Percentiles rank a stretch among this genome's conserved stretches.
phyloP scores from a whole-genome alignment of 2,888 invertebrate genomes.

The Hemithea aestivaria region DNA sequence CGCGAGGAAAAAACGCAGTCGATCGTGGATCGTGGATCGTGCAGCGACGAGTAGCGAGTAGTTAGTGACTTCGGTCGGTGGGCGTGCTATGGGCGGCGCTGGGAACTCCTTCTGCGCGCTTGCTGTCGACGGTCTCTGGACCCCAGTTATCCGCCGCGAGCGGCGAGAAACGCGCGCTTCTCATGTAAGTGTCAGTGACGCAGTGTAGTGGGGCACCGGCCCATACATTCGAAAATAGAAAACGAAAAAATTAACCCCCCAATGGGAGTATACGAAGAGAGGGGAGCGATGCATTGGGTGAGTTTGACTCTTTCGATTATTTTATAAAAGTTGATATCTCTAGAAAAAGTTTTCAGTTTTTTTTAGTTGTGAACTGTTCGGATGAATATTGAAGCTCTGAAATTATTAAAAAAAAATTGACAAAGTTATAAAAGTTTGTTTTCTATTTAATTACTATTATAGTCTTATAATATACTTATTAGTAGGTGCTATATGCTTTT shows the following conservation, averaged over 20 bases:
- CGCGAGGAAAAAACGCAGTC: no score
- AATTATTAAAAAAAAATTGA: no score
- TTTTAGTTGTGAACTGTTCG: constrained; percentile 6
- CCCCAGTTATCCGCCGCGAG: constrained; percentile 51
- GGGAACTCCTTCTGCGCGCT: constrained; percentile 25
- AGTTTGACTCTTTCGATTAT: constrained; percentile 44
- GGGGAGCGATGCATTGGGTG: constrained; percentile 95
- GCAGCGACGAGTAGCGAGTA: no score
- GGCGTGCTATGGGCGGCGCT: constrained; percentile 38
- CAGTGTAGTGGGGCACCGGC: constrained; percentile 73
- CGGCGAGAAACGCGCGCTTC: constrained; percentile 57
- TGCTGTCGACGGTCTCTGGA: constrained; percentile 43
- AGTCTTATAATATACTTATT: no score
- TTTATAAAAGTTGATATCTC: constrained; percentile 5
- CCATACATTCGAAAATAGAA: constrained; percentile 73
- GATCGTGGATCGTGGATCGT: no score
- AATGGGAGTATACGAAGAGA: constrained; percentile 96
- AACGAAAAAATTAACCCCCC: constrained; percentile 81
- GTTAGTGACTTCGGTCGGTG: no score
- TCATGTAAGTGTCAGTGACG: constrained; percentile 63
- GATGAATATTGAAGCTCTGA: no score
- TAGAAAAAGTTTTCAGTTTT: constrained; percentile 3
- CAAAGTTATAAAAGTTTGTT: no score
- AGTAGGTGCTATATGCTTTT: no score
- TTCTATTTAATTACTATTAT: no score